Evolutionary conservation across 2,888 invertebrate species (phyloP), one percentile per base, ranked within the genome.

Genomic region (Iselma pallidipennis): DNA sequence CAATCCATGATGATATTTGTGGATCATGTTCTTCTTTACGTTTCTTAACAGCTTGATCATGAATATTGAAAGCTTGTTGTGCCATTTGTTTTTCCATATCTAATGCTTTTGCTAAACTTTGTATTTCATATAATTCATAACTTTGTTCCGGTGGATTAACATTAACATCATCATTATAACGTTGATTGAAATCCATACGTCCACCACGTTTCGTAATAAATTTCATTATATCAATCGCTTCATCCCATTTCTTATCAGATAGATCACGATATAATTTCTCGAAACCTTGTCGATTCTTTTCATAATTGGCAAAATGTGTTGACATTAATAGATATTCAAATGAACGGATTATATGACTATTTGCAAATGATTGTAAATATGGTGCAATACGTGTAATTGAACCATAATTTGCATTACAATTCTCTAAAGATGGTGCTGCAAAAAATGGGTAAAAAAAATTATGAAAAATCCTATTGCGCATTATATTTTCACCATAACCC

Each of bases 61-160:
- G 92, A 66, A 93, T 87, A 69, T 82, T 82, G 77, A 89, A 85
- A 1, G 91, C 91, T 59, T 88, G 85, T 3, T 83, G 81, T 0
- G 91, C 89, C 68, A 93, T 80, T 66, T 86, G 83, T 82, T 93
- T 94, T 81, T 91, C 88, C 1, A 85, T 87, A 76, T 92, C 92
- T 68, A 94, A 82, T 1, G 91, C 92, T 67, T 87, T 87, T 1
- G 90, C 90, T 61, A 94, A 80, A 21, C 91, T 87, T 70, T 87
- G 86, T 55, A 93, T 70, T 81, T 94, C 93, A 68, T 85, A 85
- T 14, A 89, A 76, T 70, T 89, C 88, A 52, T 86, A 83, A 50
- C 50, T 50, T 28, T 49, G 19, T 37, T 66, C 67, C 4, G 63
- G 64, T 2, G 59, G 64, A 74, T 4, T 78, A 73, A 74, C 65